Percentiles rank a stretch among this genome's conserved stretches.
Conservation (phyloP, 2,888 invertebrate genomes). For the Diplolepis rosae region DNA sequence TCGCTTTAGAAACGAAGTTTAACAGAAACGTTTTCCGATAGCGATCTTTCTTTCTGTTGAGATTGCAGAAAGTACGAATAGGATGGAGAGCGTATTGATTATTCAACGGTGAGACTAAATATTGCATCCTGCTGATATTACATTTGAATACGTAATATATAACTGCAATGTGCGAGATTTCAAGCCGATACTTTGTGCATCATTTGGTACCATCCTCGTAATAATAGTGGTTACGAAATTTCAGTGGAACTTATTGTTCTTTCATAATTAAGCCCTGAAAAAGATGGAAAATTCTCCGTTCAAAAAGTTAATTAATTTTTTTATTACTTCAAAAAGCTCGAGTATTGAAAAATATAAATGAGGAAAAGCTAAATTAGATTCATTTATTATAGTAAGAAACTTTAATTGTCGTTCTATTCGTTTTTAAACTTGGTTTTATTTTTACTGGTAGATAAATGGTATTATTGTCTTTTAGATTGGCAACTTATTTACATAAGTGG, state of each 20-base stretch:
- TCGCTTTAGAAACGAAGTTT: constrained; percentile 21
- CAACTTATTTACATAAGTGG: not conserved
- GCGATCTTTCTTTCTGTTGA: constrained; percentile 25
- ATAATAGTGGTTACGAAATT: not conserved
- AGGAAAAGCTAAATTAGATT: no score
- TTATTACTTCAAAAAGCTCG: no score
- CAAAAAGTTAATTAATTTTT: no score
- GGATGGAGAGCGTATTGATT: constrained; percentile 27
- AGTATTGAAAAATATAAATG: no score
- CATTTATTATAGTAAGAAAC: no score
- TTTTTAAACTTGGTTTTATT: no score
- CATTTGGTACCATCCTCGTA: not conserved
- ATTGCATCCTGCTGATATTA: constrained; percentile 24
- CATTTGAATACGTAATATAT: constrained; percentile 28
- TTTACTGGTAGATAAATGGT: no score
- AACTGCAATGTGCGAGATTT: constrained; percentile 1
- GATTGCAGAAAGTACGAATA: constrained; percentile 17
- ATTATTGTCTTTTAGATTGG: no score
- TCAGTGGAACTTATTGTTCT: not conserved
- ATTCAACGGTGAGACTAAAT: constrained; percentile 25
- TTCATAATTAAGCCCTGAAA: not conserved
- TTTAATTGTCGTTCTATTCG: no score
- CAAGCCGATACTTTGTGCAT: constrained; percentile 19
- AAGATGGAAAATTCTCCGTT: no score
- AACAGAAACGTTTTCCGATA: constrained; percentile 29